Conservation (phyloP, 2,888 invertebrate genomes). For the Hydraecia micacea region DNA sequence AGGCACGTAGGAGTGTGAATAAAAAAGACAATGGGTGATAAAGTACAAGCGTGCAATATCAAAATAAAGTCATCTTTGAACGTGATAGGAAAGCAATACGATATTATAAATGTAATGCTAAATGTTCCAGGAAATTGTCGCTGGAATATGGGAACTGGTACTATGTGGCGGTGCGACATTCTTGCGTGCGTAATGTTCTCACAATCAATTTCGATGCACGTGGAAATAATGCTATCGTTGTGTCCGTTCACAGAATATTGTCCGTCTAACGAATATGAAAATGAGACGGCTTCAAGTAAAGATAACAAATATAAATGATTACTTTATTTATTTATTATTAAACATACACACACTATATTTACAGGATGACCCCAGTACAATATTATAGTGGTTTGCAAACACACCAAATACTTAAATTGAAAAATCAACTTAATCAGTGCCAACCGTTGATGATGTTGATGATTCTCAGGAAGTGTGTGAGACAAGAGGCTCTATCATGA, state of each 20-base stretch:
- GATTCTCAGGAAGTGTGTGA: conserved; percentile 43
- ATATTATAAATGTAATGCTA: conserved; percentile 69
- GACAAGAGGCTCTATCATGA: conserved; percentile 70
- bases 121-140: conserved; percentile 78
- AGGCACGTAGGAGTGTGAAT: conserved; percentile 78
- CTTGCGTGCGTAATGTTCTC: conserved; percentile 59
- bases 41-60: conserved; percentile 84
- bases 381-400: too few relatives aligned
- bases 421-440: neutral
- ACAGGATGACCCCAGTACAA: too few relatives aligned
- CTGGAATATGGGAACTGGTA: conserved; percentile 68
- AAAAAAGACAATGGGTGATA: conserved; percentile 84
- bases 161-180: conserved; percentile 53
- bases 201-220: conserved; percentile 52
- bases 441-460: conserved; percentile 29
- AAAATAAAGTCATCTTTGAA: conserved; percentile 86
- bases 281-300: neutral
- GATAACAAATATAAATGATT: neutral
- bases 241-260: conserved; percentile 28
- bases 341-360: too few relatives aligned
- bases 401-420: too few relatives aligned
- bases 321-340: too few relatives aligned
- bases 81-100: conserved; percentile 81
- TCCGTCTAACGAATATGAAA: conserved; percentile 20
- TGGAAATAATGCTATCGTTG: conserved; percentile 31